phyloP scores from a whole-genome alignment of 2,797 vertebrate genomes.

The Acanthurus leucopareius region DNA sequence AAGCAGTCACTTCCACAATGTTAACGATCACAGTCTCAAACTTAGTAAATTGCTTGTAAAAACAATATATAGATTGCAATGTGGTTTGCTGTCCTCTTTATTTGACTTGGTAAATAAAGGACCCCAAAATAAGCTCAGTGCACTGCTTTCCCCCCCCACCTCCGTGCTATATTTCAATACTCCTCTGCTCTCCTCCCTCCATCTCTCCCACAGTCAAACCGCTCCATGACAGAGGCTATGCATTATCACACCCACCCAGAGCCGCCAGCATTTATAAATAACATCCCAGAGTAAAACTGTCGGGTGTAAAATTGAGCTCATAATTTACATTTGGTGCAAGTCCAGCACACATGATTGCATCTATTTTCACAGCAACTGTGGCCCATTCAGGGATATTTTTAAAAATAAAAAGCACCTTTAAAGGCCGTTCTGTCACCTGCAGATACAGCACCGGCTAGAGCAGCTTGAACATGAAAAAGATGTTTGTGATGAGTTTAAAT shows the following conservation, averaged over 20 bases:
- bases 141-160: constrained; percentile 2
- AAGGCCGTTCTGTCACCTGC: neutral
- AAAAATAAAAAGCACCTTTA: neutral
- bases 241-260: constrained; percentile 47
- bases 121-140: constrained; percentile 31
- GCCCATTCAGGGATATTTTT: neutral
- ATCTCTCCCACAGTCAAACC: constrained; percentile 44
- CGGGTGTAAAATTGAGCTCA: constrained; percentile 50
- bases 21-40: neutral
- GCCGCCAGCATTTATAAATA: constrained; percentile 72
- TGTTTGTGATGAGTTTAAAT: constrained; percentile 9
- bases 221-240: constrained; percentile 54
- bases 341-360: neutral
- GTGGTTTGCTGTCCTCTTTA: neutral
- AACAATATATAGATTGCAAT: neutral
- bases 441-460: neutral
- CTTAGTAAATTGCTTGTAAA: neutral
- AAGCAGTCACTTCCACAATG: neutral
- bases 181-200: constrained; percentile 2
- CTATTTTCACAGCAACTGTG: constrained; percentile 25
- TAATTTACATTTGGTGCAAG: constrained; percentile 28
- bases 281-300: constrained; percentile 49
- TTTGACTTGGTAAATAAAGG: constrained; percentile 38
- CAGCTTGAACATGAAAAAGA: neutral
- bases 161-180: neutral